Evolutionary conservation across 2,113 vertebrate species (phyloP), one percentile per base, ranked within the genome.

Genomic region (Aptenodytes forsteri): DNA sequence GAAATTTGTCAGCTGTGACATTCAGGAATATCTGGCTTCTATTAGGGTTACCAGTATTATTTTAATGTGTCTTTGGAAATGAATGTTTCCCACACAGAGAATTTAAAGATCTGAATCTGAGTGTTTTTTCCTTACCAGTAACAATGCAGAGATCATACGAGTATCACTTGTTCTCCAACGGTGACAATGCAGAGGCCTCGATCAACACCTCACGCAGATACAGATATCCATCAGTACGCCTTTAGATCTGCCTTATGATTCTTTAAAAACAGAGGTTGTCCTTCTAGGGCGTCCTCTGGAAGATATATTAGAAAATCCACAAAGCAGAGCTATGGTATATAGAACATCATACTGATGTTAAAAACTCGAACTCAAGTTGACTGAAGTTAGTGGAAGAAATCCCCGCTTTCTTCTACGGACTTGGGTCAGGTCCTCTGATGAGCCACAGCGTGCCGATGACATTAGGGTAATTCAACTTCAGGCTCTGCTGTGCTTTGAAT

Each of bases 141-240:
- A 54, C 15, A 83, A 42, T 18, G 16, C 38, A 75, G 56, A 76
- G 42, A 29, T 82, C 44, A 59, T 72, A 34, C 16, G 17, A 50
- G 5, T 44, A 16, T 79, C 0, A 7, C 21, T 69, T 44, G 13
- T 65, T 87, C 36, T 78, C 50, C 67, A n/a, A 49, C 1, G 4
- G 55, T 2, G 14, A 40, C 50, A 84, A 71, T 29, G 19, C 46
- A 55, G 50, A 73, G 25, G 59, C 29, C 29, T 87, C 2, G 1
- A 30, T 83, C 34, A 44, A 17, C 13, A 19, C 21, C 27, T 78
- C 29, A 54, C 0, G 0, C 42, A 44, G 58, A 40, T 38, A 62
- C 15, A 58, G 73, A 12, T 78, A 38, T 32, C 38, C 47, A 26
- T 25, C 46, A 70, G 23, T 29, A 52, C 17, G 26, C 17, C 36